Percentiles rank a stretch among this genome's conserved stretches.
Evolutionary conservation across 2,113 vertebrate genomes (phyloP).

Genomic region (Oncorhynchus masou): DNA sequence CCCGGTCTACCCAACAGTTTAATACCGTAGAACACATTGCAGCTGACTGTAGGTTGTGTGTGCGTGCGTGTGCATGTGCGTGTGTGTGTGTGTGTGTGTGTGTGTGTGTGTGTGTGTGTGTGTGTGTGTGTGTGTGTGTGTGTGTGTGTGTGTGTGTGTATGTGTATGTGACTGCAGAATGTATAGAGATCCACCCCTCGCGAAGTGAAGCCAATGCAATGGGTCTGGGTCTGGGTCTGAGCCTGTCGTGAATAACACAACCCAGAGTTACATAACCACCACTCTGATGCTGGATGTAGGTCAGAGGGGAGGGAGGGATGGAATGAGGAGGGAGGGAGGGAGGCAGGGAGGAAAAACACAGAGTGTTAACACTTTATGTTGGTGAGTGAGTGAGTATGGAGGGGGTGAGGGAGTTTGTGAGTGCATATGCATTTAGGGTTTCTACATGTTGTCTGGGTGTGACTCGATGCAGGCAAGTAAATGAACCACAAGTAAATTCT

Average conservation of each 20-base stretch:
- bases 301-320: constrained; percentile 65
- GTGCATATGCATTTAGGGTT: background rate
- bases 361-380: no score
- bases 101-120: no score
- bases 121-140: no score
- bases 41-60: background rate
- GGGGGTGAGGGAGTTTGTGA: background rate
- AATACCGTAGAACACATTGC: background rate
- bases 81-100: no score
- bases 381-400: background rate
- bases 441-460: no score
- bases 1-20: background rate
- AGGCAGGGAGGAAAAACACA: background rate
- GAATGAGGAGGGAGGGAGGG: constrained; percentile 28
- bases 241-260: constrained; percentile 65
- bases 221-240: background rate
- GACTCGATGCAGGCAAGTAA: no score
- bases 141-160: background rate
- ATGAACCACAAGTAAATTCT: no score
- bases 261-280: constrained; percentile 69
- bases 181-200: no score
- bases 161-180: background rate
- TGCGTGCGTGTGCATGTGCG: background rate
- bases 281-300: constrained; percentile 68
- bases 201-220: no score